A percentile compares a stretch with the other conserved stretches of the same genome.
Evolutionary conservation across 1,140 invertebrate species (phyloP).

Genomic region (Musca vetustissima): DNA sequence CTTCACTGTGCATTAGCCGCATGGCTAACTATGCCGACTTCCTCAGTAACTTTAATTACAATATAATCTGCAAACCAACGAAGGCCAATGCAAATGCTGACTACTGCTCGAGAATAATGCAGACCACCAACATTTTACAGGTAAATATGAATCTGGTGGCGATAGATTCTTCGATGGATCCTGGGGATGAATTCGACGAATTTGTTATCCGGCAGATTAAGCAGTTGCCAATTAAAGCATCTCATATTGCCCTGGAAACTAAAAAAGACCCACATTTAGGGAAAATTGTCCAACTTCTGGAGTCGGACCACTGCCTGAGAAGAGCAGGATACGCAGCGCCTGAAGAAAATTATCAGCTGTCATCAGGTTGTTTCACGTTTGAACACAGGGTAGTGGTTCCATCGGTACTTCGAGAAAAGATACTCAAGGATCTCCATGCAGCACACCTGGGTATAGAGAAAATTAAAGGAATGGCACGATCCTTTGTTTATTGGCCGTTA

Average conservation of each 20-base stretch:
- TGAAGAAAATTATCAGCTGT: not conserved
- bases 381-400: no score
- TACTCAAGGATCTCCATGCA: no score
- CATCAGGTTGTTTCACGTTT: conserved; percentile 7
- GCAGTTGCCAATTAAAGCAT: conserved; percentile 6
- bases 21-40: conserved; percentile 40
- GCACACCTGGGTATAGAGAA: conserved; percentile 56
- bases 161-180: no score
- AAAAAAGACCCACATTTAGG: not conserved
- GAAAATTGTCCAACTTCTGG: conserved; percentile 11
- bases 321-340: conserved; percentile 3
- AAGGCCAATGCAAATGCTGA: conserved; percentile 38
- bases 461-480: conserved; percentile 49
- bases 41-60: conserved; percentile 28
- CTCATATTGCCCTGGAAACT: conserved; percentile 4
- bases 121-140: not conserved
- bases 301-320: not conserved
- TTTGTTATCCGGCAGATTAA: conserved; percentile 19
- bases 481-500: no score
- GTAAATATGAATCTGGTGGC: not conserved
- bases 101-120: conserved; percentile 31
- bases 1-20: conserved; percentile 41
- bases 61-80: conserved; percentile 34
- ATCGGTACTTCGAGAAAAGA: no score
- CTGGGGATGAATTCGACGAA: conserved; percentile 20